A percentile compares a stretch with the other conserved stretches of the same genome.
These are phyloP conservation scores for Caenorhabditis sp. DNA, from an alignment of 2,888 invertebrate genomes.

Conservation along the genomic window DNA sequence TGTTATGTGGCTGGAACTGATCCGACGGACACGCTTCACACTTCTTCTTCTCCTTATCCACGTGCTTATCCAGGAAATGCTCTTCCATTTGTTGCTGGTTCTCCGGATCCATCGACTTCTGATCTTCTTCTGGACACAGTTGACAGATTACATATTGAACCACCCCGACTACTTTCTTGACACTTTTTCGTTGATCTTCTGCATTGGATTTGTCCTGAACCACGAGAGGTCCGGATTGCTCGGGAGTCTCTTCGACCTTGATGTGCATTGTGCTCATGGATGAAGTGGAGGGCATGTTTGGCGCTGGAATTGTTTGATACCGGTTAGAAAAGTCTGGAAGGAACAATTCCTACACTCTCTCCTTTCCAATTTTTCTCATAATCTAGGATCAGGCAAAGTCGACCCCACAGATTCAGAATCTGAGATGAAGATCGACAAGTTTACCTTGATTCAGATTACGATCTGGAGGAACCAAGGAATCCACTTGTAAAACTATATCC, in stretches of 20 bases:
- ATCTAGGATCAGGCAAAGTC: no score
- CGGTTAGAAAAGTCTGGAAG: no score
- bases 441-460: no score
- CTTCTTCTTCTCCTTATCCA: slow-evolving; percentile 72
- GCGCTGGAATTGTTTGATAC: no score
- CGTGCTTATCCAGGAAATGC: slow-evolving; percentile 71
- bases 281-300: slow-evolving; percentile 40
- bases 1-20: slow-evolving; percentile 64
- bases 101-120: slow-evolving; percentile 60
- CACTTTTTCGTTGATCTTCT: slow-evolving; percentile 10
- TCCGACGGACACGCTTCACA: slow-evolving; percentile 74
- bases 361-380: no score
- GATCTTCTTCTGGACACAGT: slow-evolving; percentile 76
- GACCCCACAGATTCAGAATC: no score
- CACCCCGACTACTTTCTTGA: slow-evolving; percentile 71
- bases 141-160: slow-evolving; percentile 75
- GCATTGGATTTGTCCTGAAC: background rate
- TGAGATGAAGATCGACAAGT: no score
- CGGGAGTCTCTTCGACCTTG: slow-evolving; percentile 44
- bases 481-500: background rate
- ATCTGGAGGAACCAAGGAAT: no score
- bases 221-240: slow-evolving; percentile 40
- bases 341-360: no score
- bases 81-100: slow-evolving; percentile 71
- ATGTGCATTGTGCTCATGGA: slow-evolving; percentile 40